These are phyloP conservation scores for Dinocampus coccinellae DNA, from an alignment of 2,888 invertebrate genomes.

Conservation along the genomic window DNA sequence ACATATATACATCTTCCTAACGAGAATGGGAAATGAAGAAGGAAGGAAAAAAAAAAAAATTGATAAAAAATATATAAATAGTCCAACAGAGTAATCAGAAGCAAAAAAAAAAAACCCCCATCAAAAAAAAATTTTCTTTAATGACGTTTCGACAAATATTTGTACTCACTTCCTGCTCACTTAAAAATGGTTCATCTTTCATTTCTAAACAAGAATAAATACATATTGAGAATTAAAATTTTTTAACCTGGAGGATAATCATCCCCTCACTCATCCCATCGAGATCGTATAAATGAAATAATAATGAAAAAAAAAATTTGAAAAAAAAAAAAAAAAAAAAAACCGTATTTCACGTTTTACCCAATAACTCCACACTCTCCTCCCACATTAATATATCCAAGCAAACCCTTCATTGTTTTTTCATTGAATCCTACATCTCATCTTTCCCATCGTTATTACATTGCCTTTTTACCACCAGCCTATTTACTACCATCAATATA, in stretches of 20 bases:
- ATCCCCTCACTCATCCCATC: neutral
- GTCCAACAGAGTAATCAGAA: too few species aligned
- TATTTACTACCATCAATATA: neutral
- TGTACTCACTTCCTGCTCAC: constrained; percentile 59
- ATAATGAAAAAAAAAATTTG: constrained; percentile 2
- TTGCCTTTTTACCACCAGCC: neutral
- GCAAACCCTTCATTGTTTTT: constrained; percentile 12
- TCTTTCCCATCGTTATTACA: neutral
- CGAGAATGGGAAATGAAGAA: neutral
- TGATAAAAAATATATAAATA: neutral
- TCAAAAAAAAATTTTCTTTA: constrained; percentile 37
- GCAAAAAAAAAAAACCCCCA: too few species aligned
- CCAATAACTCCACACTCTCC: neutral
- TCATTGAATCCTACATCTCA: neutral
- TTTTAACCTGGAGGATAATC: neutral
- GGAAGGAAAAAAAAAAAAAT: constrained; percentile 3
- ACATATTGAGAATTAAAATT: too few species aligned
- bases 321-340: constrained; percentile 18
- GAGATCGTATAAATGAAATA: neutral
- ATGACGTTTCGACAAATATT: constrained; percentile 53
- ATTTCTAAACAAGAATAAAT: neutral
- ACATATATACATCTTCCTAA: too few species aligned
- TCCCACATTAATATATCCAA: neutral
- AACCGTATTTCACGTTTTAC: neutral
- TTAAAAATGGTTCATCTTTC: constrained; percentile 11